phyloP scores from a whole-genome alignment of 2,113 vertebrate genomes.

The Sigmodon hispidus region DNA sequence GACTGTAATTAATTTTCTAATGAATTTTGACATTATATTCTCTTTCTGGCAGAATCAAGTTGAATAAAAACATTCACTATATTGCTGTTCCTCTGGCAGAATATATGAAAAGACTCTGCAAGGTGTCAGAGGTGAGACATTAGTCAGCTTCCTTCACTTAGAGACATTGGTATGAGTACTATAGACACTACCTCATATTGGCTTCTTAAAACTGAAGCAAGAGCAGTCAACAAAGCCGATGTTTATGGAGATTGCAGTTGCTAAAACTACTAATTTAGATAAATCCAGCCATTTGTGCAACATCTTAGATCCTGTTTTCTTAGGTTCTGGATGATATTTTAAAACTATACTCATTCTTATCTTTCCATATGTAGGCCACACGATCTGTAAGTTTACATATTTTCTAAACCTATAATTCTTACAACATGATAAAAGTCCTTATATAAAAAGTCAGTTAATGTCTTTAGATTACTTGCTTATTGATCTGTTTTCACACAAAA shows the following conservation, averaged over 20 bases:
- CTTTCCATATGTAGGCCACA: neutral
- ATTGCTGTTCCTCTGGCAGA: neutral
- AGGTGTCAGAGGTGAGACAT: neutral
- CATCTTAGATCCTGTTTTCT: neutral
- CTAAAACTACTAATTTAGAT: constrained; percentile 18
- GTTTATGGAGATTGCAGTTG: neutral
- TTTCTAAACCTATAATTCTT: neutral
- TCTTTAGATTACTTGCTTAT: constrained; percentile 43
- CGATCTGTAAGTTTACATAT: neutral
- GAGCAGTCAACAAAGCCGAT: neutral
- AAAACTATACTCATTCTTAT: neutral
- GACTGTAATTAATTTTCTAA: neutral
- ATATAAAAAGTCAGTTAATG: constrained; percentile 14
- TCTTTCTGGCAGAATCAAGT: neutral
- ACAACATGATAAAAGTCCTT: neutral
- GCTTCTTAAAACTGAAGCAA: neutral
- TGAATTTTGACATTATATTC: neutral
- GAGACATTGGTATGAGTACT: neutral
- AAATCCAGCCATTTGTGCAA: constrained; percentile 1
- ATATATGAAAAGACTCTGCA: neutral
- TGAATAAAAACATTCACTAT: neutral
- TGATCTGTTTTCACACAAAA: constrained; percentile 56
- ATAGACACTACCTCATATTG: neutral
- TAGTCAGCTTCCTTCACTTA: neutral
- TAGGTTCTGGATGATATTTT: neutral